Base-by-base conservation (phyloP, 2,113 vertebrate genomes). In the Plotosus lineatus region DNA sequence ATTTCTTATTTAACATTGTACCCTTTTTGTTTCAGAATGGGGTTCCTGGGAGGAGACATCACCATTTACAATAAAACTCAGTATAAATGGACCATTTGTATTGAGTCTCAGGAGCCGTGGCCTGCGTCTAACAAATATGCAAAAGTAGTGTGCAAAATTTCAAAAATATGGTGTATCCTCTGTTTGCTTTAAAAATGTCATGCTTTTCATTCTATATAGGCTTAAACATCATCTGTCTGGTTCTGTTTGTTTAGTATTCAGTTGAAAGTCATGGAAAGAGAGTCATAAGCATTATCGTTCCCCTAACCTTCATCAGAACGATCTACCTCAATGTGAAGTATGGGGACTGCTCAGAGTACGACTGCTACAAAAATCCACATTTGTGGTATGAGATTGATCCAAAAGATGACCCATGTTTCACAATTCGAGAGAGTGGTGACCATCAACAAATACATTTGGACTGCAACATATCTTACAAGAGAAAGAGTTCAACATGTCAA, bases 301-400 rank as follows among this genome's bases (percentile, higher is more conserved):
- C 50, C 0, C 4, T 50, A 14, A 50, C 26, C 17, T 12, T 19
- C 0, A 2, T 50, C 46, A 55, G 33, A 73, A 73, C 44, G 8
- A 15, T 73, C 46, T 73, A 73, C 71, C 21, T 73, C 6, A 51
- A 51, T 0, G 71, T 73, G 17, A 73, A 73, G 21, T 73, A 73
- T 50, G 71, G 71, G 1, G 6, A 73, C 15, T 48, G 48, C 48
- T 33, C 71, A 31, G 46, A 73, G 71, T 19, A 6, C 1, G 71
- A 73, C 19, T 53, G 71, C 8, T 36, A 48, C 28, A 11, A 73
- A 31, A 33, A 28, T 10, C 71, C 71, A 28, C 46, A 73, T 31
- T 48, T 73, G 48, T 53, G 48, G 71, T 73, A 51, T 28, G 10
- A 21, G 1, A 33, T 50, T 8, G 14, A 73, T 51, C 71, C 71